Base-by-base conservation (phyloP, 2,888 invertebrate species). In the Empis stercorea region DNA sequence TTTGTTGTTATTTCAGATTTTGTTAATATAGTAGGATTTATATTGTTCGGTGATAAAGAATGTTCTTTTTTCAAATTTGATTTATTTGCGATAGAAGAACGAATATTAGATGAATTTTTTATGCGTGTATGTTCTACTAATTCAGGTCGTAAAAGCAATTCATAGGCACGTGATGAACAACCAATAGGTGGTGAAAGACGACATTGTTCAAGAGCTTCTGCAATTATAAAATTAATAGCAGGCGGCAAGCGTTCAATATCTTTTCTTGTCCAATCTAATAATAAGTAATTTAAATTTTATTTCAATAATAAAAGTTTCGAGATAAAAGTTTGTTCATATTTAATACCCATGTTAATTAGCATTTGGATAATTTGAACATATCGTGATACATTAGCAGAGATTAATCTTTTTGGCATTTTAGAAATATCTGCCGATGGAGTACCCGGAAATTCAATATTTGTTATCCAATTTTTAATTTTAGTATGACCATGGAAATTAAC, bases 101-200 rank as follows among this genome's bases (percentile, higher is more conserved):
- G 48, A 4, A 53, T 41, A 37, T 54, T 55, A 14, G 16, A 47
- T 30, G 23, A 51, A 13, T 44, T 55, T 36, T 66, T 61, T 1
- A 72, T 73, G 7, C 23, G 23, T 27, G 23, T 27, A 53, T 79
- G 72, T 1, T 73, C 73, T 1, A 79, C 78, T 49, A 84, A 66
- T 65, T 85, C 85, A 36, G 81, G 76, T 13, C 84, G 73, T 55
- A 79, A 77, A 39, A 87, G 74, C 10, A 87, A 67, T 50, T 77
- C 74, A 59, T 84, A 87, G 1, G 80, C 79, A 48, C 76, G 73
- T 44, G 74, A 71, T 1, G 80, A 75, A 79, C 84, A 85, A 59
- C 81, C 78, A 30, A 79, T 72, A 1, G 84, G 83, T 11, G 87
- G 86, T 51, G 75, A 71, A 51, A 80, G 73, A 48, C 86, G 73